Evolutionary conservation across 2,888 invertebrate species (phyloP).

Genomic region (Agrotis ipsilon): DNA sequence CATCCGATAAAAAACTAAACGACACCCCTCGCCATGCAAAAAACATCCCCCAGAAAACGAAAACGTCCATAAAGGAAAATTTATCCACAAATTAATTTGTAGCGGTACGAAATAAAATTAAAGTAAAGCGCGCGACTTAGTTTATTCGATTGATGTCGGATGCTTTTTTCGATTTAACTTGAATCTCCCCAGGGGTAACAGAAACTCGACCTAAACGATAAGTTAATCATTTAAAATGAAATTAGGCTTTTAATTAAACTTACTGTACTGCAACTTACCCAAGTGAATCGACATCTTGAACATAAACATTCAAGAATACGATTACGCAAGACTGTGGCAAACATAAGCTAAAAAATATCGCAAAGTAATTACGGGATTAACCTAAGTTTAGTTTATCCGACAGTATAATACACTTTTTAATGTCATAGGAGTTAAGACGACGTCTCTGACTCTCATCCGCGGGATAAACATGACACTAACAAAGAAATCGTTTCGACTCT

Average conservation of each 20-base stretch:
- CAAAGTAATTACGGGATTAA: conserved; percentile 34
- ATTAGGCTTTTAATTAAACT: background rate
- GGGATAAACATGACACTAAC: conserved; percentile 42
- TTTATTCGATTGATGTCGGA: conserved; percentile 52
- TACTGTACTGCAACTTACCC: background rate
- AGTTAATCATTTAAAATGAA: conserved; percentile 8
- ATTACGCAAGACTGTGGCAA: conserved; percentile 12
- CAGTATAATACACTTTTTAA: conserved; percentile 40
- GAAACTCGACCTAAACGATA: background rate
- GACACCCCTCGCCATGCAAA: conserved; percentile 81
- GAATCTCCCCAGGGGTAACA: conserved; percentile 16
- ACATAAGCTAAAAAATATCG: conserved; percentile 29
- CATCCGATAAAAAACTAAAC: conserved; percentile 90
- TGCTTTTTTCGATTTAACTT: conserved; percentile 37
- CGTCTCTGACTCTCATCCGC: conserved; percentile 27
- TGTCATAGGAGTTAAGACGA: conserved; percentile 37
- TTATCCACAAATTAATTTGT: conserved; percentile 91
- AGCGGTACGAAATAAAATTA: conserved; percentile 81
- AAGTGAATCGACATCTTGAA: background rate
- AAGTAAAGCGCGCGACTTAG: conserved; percentile 64
- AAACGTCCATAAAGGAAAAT: conserved; percentile 88
- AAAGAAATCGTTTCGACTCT: conserved; percentile 52
- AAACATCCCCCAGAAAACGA: conserved; percentile 82
- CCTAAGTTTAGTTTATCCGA: conserved; percentile 23
- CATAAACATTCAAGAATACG: conserved; percentile 2